Evolutionary conservation across 1,140 invertebrate genomes (phyloP).

Genomic region (Magallana gigas): DNA sequence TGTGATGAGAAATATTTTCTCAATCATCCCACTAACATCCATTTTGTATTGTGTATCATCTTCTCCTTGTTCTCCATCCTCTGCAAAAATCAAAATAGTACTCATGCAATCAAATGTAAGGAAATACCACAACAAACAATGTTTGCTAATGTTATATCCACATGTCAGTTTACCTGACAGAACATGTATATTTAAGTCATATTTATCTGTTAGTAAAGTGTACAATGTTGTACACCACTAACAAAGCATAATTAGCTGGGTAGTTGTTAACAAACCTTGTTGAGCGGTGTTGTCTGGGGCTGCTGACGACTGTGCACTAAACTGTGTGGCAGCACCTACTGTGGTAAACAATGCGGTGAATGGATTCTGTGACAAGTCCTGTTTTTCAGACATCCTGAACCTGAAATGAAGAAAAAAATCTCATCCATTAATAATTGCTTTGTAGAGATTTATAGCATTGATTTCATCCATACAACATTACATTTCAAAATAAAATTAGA

Average conservation of each 20-base stretch:
- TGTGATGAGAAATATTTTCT: constrained; percentile 52
- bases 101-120: too few species aligned
- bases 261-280: not conserved
- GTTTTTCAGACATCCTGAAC: constrained; percentile 31
- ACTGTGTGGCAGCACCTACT: not conserved
- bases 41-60: constrained; percentile 48
- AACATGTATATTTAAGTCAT: too few species aligned
- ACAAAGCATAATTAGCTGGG: too few species aligned
- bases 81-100: constrained; percentile 20
- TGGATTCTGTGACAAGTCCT: constrained; percentile 47
- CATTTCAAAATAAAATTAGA: too few species aligned
- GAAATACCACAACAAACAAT: not conserved
- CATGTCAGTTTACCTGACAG: too few species aligned
- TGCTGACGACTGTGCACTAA: constrained; percentile 1
- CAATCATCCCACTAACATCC: constrained; percentile 45
- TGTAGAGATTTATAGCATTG: too few species aligned
- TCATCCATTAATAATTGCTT: too few species aligned
- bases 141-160: not conserved
- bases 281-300: not conserved
- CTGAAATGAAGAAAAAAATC: not conserved
- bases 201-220: too few species aligned
- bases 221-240: too few species aligned
- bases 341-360: constrained; percentile 43
- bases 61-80: constrained; percentile 27
- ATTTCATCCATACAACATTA: too few species aligned